These are phyloP conservation scores for Corythoichthys intestinalis DNA, from an alignment of 2,113 vertebrate species.

Conservation along the genomic window DNA sequence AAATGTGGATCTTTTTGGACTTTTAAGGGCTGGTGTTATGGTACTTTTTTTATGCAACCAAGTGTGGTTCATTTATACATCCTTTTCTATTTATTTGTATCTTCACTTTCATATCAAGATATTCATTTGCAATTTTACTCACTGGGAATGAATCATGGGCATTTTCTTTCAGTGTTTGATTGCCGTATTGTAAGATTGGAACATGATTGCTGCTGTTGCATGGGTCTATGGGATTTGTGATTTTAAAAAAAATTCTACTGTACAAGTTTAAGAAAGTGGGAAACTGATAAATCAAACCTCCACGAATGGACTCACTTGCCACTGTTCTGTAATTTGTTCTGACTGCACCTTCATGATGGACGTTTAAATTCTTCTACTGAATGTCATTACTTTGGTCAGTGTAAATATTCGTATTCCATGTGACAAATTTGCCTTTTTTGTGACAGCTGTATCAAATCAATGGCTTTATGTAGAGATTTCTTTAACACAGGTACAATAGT, in stretches of 20 bases:
- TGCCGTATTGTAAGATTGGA: conserved; percentile 22
- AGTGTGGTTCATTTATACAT: conserved; percentile 51
- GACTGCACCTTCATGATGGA: conserved; percentile 27
- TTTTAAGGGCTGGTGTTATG: conserved; percentile 70
- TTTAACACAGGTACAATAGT: conserved; percentile 49
- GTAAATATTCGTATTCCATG: conserved; percentile 25
- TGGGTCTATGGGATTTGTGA: conserved; percentile 6
- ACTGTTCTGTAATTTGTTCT: conserved; percentile 10
- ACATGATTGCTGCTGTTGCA: not conserved
- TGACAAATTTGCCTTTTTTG: conserved; percentile 29
- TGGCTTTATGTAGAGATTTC: conserved; percentile 32
- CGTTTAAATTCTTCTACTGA: not conserved
- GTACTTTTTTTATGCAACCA: conserved; percentile 61
- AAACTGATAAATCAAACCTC: not conserved
- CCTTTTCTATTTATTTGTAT: conserved; percentile 39
- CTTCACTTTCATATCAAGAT: conserved; percentile 33
- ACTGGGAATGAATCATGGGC: conserved; percentile 44
- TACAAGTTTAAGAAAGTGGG: not conserved
- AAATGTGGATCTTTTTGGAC: conserved; percentile 28
- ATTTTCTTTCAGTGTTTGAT: conserved; percentile 45
- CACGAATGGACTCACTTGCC: not conserved
- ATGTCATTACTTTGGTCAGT: conserved; percentile 16
- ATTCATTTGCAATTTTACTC: conserved; percentile 28
- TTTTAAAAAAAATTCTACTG: conserved; percentile 17
- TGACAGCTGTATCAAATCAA: conserved; percentile 34